A percentile compares a stretch with the other conserved stretches of the same genome.
Evolutionary conservation across 2,797 vertebrate genomes (phyloP).

Genomic region (Eupleurogrammus muticus): DNA sequence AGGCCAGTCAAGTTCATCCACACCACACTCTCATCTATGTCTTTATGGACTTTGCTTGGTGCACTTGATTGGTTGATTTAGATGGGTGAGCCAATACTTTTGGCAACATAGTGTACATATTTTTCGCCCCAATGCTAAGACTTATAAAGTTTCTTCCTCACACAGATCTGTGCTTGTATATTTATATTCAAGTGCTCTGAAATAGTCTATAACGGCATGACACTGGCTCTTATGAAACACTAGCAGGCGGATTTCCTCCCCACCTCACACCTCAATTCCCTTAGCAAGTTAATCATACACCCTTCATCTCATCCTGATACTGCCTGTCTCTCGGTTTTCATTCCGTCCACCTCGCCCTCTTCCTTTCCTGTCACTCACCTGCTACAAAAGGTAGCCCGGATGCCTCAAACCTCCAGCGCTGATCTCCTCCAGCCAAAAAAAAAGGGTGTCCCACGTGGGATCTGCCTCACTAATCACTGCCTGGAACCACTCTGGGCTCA

Average conservation of each 20-base stretch:
- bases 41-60: too few relatives aligned
- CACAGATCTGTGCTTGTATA: conserved; percentile 7
- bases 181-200: conserved; percentile 26
- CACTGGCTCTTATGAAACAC: conserved; percentile 17
- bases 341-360: conserved; percentile 66
- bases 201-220: conserved; percentile 28
- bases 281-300: conserved; percentile 54
- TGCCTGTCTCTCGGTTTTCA: conserved; percentile 52
- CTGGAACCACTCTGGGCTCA: conserved; percentile 78
- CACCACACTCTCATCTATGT: too few relatives aligned
- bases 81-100: too few relatives aligned
- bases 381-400: conserved; percentile 76
- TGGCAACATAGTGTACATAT: not conserved
- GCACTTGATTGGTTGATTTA: too few relatives aligned
- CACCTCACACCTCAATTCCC: conserved; percentile 35
- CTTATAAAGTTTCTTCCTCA: not conserved
- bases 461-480: conserved; percentile 78
- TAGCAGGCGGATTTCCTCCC: conserved; percentile 18
- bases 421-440: conserved; percentile 71
- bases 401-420: conserved; percentile 76
- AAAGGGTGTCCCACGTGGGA: conserved; percentile 77
- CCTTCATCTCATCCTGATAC: conserved; percentile 55
- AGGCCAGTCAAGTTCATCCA: too few relatives aligned
- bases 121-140: not conserved
- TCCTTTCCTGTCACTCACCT: conserved; percentile 71